Base-by-base conservation (phyloP, 64 coral and sea anemone species). In the Pachyseris speciosa region DNA sequence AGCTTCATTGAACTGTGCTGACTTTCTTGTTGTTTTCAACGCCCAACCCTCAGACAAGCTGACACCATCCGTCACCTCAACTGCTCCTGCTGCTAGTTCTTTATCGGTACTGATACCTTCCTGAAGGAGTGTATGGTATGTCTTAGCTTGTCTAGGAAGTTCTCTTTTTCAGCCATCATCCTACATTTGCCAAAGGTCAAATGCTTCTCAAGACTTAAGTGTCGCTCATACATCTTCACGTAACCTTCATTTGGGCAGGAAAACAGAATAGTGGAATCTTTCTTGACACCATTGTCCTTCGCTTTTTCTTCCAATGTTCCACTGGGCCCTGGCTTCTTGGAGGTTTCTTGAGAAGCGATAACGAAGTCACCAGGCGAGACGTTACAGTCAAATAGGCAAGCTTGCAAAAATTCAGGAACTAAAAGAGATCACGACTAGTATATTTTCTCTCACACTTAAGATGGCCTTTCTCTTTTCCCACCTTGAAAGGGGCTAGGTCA, bases 231-330 rank as follows among this genome's bases (percentile, higher is more conserved):
- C 15, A 39, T 34, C 67, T 69, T 38, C 2, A 69, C 10, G 22
- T 33, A 69, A 69, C 67, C 67, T 38, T 69, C 67, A 69, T 69
- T 39, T 69, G 30, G 67, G 32, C 67, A 69, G 67, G 67, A 69
- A 33, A 69, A 69, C 7, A 69, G 34, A 67, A 67, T 15, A 6
- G 64, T 33, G 27, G 64, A 25, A 67, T 36, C 64, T 8, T 67
- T 33, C 29, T 67, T 67, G 26, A 7, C 29, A 33, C 64, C 64
- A 67, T 67, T 28, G 64, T 13, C 64, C 27, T 67, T 24, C n/a
- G 9, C n/a, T 24, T 61, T 16, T 24, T 61, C 57, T 24, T 24
- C 57, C 57, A 61, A 61, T 9, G 29, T 67, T 67, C 28, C 64
- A 67, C 33, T 3, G 30, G 30, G 64, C 29, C 30, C 64, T 67